Conservation (phyloP, 2,888 invertebrate species). For the Luperina nickerlii region DNA sequence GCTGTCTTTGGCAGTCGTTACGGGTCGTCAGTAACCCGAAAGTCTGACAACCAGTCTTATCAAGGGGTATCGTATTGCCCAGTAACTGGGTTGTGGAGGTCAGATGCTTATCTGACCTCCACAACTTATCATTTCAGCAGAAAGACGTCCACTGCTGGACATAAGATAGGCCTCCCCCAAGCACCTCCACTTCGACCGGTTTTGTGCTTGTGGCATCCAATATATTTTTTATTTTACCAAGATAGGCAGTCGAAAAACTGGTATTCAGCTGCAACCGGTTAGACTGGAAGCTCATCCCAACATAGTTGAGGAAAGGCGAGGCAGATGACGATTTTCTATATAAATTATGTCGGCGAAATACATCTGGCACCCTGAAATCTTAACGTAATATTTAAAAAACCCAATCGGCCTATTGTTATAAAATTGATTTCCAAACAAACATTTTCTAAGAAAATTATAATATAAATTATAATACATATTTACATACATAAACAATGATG, state of each 20-base stretch:
- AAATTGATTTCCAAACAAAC: neutral
- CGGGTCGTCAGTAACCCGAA: neutral
- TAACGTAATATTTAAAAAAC: slow-evolving; percentile 14
- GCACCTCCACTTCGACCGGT: no score
- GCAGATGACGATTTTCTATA: neutral
- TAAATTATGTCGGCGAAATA: slow-evolving; percentile 3
- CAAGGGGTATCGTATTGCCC: neutral
- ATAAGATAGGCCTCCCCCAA: no score
- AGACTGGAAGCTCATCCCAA: neutral
- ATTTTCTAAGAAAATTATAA: slow-evolving; percentile 16
- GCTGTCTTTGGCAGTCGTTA: neutral
- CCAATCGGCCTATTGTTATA: slow-evolving; percentile 8
- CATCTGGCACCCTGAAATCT: neutral
- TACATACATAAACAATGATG: slow-evolving; percentile 21
- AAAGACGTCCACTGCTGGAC: no score
- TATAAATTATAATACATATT: neutral
- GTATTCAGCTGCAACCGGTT: neutral
- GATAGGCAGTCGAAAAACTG: neutral
- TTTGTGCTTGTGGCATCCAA: no score
- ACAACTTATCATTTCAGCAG: no score
- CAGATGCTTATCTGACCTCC: no score
- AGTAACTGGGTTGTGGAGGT: no score
- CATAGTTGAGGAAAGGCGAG: neutral
- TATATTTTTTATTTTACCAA: no score
- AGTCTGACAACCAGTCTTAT: neutral